Conservation (phyloP, 1,140 invertebrate genomes). For the Pissodes strobi region DNA sequence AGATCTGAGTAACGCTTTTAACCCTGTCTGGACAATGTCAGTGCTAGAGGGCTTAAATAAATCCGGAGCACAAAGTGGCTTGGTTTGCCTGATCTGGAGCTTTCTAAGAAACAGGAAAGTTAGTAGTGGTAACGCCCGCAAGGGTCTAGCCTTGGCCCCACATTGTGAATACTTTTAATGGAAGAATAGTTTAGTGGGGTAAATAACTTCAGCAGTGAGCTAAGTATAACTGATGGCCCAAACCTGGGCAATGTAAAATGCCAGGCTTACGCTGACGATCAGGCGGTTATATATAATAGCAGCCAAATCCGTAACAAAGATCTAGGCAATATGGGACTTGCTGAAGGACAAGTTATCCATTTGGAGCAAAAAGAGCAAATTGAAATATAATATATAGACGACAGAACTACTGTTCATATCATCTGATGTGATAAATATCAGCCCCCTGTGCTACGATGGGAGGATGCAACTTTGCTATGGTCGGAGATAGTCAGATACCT, state of each 20-base stretch:
- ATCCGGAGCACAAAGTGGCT: not conserved
- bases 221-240: too few relatives aligned
- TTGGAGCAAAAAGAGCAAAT: conserved; percentile 4
- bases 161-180: conserved; percentile 33
- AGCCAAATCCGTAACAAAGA: too few relatives aligned
- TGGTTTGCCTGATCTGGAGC: too few relatives aligned
- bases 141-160: conserved; percentile 33
- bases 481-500: conserved; percentile 26
- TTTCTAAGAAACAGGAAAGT: conserved; percentile 5
- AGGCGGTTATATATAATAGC: too few relatives aligned
- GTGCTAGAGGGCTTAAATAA: not conserved
- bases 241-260: conserved; percentile 3
- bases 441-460: too few relatives aligned
- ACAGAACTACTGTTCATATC: conserved; percentile 29
- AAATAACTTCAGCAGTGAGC: too few relatives aligned
- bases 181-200: conserved; percentile 30
- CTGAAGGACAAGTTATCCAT: too few relatives aligned
- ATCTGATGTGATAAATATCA: not conserved
- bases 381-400: conserved; percentile 28
- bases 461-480: too few relatives aligned
- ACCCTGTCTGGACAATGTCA: conserved; percentile 10
- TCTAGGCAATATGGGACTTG: too few relatives aligned
- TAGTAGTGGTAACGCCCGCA: conserved; percentile 30
- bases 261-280: too few relatives aligned
- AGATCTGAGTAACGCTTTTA: conserved; percentile 27